Evolutionary conservation across 2,888 invertebrate species (phyloP).

Genomic region (Microctonus brassicae): DNA sequence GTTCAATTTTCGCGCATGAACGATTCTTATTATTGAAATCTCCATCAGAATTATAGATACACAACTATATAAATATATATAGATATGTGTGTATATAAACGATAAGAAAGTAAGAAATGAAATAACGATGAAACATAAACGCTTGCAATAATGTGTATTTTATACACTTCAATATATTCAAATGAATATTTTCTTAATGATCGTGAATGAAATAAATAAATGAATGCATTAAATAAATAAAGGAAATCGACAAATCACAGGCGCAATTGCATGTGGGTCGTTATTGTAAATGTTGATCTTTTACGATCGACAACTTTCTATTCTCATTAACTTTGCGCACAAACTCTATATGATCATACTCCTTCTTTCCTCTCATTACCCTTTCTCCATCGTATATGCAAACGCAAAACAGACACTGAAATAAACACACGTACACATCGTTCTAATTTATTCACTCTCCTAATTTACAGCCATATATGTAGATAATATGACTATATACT

Average conservation of each 20-base stretch:
- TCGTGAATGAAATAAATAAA: neutral
- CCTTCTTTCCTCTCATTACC: conserved; percentile 19
- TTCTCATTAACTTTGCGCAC: conserved; percentile 26
- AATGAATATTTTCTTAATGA: neutral
- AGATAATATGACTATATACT: too few relatives aligned
- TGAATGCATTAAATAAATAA: neutral
- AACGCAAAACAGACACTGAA: too few relatives aligned
- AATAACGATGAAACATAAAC: neutral
- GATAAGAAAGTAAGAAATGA: neutral
- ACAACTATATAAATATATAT: conserved; percentile 3
- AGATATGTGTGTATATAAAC: neutral
- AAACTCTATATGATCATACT: conserved; percentile 7
- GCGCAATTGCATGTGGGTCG: conserved; percentile 14
- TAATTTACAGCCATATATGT: neutral
- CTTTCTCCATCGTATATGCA: neutral
- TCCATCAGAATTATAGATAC: neutral
- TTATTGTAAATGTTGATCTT: conserved; percentile 25
- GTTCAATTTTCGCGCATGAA: conserved; percentile 15
- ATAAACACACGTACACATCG: neutral
- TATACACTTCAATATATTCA: neutral
- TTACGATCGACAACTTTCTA: conserved; percentile 33
- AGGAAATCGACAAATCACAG: conserved; percentile 9
- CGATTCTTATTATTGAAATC: conserved; percentile 24
- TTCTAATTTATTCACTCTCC: conserved; percentile 10
- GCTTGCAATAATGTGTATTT: neutral